A percentile compares a stretch with the other conserved stretches of the same genome.
phyloP scores from a whole-genome alignment of 2,797 vertebrate species.

The Diglossa cyanea region DNA sequence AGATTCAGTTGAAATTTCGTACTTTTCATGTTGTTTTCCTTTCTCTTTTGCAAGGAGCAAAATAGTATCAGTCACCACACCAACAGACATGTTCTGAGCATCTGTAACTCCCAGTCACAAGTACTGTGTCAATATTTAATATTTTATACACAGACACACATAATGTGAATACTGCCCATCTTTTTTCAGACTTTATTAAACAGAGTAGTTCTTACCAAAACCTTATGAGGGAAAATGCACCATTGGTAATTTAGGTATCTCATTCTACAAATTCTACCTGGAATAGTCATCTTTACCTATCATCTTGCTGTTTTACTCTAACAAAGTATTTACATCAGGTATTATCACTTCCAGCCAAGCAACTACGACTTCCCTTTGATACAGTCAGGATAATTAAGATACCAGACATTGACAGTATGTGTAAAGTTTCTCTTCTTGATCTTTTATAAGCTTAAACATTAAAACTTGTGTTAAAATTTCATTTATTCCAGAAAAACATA shows the following conservation, averaged over 20 bases:
- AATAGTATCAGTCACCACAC: not conserved
- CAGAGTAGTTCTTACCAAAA: not conserved
- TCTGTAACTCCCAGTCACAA: not conserved
- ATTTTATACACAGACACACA: not conserved
- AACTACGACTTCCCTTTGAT: constrained; percentile 2
- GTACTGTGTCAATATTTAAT: not conserved
- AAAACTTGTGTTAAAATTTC: not conserved
- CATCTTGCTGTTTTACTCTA: not conserved
- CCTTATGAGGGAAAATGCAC: not conserved
- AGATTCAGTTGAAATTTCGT: not conserved
- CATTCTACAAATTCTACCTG: not conserved
- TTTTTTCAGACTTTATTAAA: not conserved
- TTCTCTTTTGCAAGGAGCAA: not conserved
- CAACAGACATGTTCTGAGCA: not conserved
- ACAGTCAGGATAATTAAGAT: constrained; percentile 9
- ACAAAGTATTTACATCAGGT: not conserved
- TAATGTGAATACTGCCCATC: not conserved
- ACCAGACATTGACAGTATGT: not conserved
- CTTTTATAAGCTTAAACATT: not conserved
- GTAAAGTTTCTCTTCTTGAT: constrained; percentile 1
- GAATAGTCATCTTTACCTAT: not conserved
- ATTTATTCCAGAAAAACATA: not conserved
- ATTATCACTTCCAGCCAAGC: constrained; percentile 8
- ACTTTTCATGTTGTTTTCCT: not conserved
- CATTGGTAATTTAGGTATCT: not conserved